Base-by-base conservation (phyloP, 2,888 invertebrate genomes). In the Entomobrya multifasciata region DNA sequence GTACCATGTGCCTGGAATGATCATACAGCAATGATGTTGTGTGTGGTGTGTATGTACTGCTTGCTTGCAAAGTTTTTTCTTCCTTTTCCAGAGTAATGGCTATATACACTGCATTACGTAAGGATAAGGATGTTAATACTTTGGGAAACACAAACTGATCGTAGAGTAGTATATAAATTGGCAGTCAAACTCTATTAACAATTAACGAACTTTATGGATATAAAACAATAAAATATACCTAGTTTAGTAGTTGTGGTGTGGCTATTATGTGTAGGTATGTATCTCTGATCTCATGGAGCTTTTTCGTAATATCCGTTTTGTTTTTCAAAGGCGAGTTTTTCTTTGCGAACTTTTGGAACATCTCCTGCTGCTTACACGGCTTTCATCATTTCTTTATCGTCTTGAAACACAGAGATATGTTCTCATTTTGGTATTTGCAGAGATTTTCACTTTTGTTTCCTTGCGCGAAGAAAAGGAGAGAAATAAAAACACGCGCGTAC, bases 401-500 rank as follows among this genome's bases (percentile, higher is more conserved):
- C 52, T 36, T 4, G 4, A 36, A 36, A 17, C 49, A 72, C 47
- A 49, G 22, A 72, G 72, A 72, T 74, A 52, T 52, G 52, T 49
- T 49, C 74, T 72, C 74, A 52, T 74, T 52, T 74, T 13, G 74
- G 30, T 25, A 6, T 74, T 52, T 52, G n/a, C 52, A 52, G 74
- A 49, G 74, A 49, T 30, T 74, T 49, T 72, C 72, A 72, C 72
- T 49, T 44, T 44, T 74, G 74, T 52, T 74, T 74, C 30, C 52
- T 74, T 49, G 6, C 17, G 52, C 30, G 74, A 74, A 74, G 52
- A 52, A 74, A 49, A n/a, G 49, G 22, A n/a, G n/a, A 70, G 70
- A 44, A 72, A 49, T n/a, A 49, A 13, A n/a, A n/a, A 22, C 57
- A 57, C 57, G 4, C 57, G 52, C 30, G 27, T 25, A 74, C 74